These are phyloP conservation scores for Fulmarus glacialis DNA, from an alignment of 2,113 vertebrate genomes.

Conservation along the genomic window DNA sequence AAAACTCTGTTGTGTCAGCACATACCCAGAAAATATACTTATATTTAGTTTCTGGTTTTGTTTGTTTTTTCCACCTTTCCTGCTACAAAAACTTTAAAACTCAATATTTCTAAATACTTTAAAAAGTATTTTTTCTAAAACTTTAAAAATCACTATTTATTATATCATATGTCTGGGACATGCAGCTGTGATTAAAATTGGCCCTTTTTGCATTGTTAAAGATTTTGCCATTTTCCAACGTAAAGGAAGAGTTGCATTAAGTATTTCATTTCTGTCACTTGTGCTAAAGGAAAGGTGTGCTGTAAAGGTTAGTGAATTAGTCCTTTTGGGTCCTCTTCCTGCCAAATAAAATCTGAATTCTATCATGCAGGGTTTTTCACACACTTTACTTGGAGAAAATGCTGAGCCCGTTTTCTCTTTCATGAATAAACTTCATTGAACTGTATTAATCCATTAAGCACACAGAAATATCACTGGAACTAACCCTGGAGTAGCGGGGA, in stretches of 20 bases:
- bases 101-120: conserved; percentile 43
- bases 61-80: accelerated
- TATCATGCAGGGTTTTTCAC: not conserved
- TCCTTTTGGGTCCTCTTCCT: conserved; percentile 6
- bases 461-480: not conserved
- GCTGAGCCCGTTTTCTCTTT: conserved; percentile 21
- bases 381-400: conserved; percentile 19
- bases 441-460: conserved; percentile 36
- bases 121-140: not conserved
- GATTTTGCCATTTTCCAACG: not conserved
- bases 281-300: not conserved
- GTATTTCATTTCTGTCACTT: conserved; percentile 29
- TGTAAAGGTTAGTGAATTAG: conserved; percentile 37
- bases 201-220: conserved; percentile 32
- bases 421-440: conserved; percentile 46
- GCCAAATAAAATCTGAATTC: not conserved
- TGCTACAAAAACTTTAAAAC: not conserved
- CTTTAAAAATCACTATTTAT: conserved; percentile 44
- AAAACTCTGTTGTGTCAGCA: not conserved
- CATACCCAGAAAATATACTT: not conserved
- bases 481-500: not conserved
- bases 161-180: not conserved
- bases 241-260: not conserved
- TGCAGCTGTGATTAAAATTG: not conserved
- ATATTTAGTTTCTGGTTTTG: not conserved